Evolutionary conservation across 1,140 invertebrate species (phyloP), one percentile per base, ranked within the genome.

Genomic region (Eriosoma lanigerum): DNA sequence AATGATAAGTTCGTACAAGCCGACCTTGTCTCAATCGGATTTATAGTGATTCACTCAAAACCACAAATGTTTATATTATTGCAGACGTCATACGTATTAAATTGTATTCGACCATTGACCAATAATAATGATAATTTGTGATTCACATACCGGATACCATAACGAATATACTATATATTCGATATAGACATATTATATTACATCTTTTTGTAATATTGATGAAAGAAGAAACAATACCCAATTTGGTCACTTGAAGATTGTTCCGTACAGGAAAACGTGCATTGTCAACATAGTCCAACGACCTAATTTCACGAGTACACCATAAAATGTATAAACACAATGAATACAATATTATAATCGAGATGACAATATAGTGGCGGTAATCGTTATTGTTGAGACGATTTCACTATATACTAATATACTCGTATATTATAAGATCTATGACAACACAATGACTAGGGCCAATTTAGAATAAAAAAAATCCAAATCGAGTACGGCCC

Each of bases 161-260:
- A 26, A 32, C 8, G 8, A 62, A 62, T 4, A 38, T 19, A 32
- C 17, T 21, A 46, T 68, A 46, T 64, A 60, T 8, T 13, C 50
- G 6, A 6, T 12, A n/a, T 38, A 32, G 21, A 21, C 21, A 24
- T 60, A 60, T 26, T 60, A 64, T 52, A 52, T 3, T 52, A 52
- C 13, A 19, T 54, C 52, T 54, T 26, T 48, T 68, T n/a, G 15
- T 68, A 24, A 68, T 46, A 24, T 10, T n/a, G 13, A 26, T 38
- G 38, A 48, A 68, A 68, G 46, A n/a, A 44, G 17, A 68, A 66
- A 68, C 66, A 68, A 68, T 68, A 3, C n/a, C 44, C 13, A 68
- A 68, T 68, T 48, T 38, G 32, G 8, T 38, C 32, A 8, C 32
- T n/a, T 46, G n/a, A 4, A 21, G 12, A 68, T 68, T 24, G 44